A percentile compares a stretch with the other conserved stretches of the same genome.
phyloP scores from a whole-genome alignment of 2,113 vertebrate genomes.

The Tiliqua scincoides region DNA sequence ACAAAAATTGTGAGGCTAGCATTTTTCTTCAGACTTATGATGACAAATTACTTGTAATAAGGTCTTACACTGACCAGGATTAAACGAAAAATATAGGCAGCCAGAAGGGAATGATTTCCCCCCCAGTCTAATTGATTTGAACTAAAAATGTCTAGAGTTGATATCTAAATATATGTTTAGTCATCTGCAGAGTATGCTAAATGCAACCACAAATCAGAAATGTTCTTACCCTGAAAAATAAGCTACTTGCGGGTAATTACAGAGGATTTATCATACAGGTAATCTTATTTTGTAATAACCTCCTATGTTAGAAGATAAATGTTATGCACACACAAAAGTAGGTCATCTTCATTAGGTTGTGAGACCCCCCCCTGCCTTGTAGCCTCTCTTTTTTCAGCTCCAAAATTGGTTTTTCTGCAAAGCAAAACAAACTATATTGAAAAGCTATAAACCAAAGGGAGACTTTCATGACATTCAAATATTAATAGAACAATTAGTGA shows the following conservation, averaged over 20 bases:
- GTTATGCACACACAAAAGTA: slow-evolving; percentile 29
- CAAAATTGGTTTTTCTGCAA: slow-evolving; percentile 52
- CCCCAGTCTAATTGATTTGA: slow-evolving; percentile 76
- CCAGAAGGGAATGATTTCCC: slow-evolving; percentile 69
- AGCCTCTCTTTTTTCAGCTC: neutral
- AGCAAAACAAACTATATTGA: neutral
- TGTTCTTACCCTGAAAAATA: slow-evolving; percentile 59
- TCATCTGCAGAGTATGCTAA: slow-evolving; percentile 56
- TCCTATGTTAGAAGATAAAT: slow-evolving; percentile 40
- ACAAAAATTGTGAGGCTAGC: slow-evolving; percentile 78
- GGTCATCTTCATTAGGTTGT: slow-evolving; percentile 33
- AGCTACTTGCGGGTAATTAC: slow-evolving; percentile 49
- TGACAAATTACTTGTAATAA: slow-evolving; percentile 80
- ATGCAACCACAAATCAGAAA: slow-evolving; percentile 47
- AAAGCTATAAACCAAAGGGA: neutral
- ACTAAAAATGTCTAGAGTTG: slow-evolving; percentile 72
- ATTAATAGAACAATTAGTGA: slow-evolving; percentile 31
- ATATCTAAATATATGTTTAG: slow-evolving; percentile 74
- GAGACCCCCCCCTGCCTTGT: neutral
- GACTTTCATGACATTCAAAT: slow-evolving; percentile 14
- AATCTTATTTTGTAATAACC: slow-evolving; percentile 59
- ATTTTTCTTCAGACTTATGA: slow-evolving; percentile 73
- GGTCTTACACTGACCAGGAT: slow-evolving; percentile 73
- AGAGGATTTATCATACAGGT: slow-evolving; percentile 42
- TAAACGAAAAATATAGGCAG: slow-evolving; percentile 74